Conservation (phyloP, 2,113 vertebrate genomes). For the Poicephalus meyeri region DNA sequence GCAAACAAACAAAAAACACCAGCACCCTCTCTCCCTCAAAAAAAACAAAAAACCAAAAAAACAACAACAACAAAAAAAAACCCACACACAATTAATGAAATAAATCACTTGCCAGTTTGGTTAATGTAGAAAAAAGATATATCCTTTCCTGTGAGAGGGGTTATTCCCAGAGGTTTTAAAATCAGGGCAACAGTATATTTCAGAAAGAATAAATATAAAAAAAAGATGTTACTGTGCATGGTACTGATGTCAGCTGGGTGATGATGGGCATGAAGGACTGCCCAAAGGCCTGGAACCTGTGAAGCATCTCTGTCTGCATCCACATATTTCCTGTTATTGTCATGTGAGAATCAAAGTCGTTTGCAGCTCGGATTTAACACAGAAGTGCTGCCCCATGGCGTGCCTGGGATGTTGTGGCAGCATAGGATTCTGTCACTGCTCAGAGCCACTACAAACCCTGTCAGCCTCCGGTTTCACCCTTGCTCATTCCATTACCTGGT, state of each 20-base stretch:
- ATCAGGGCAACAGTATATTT: background rate
- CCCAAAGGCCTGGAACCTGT: background rate
- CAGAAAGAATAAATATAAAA: background rate
- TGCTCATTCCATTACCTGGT: rapidly evolving
- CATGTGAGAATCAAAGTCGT: background rate
- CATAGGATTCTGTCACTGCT: background rate
- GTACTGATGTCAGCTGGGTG: background rate
- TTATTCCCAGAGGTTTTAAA: background rate
- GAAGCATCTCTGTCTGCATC: background rate
- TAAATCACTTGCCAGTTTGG: background rate
- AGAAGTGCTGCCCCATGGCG: rapidly evolving
- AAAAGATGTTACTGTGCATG: background rate
- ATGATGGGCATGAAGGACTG: background rate
- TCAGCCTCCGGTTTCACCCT: background rate
- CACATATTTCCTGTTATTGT: background rate
- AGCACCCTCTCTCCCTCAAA: background rate
- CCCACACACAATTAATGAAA: background rate
- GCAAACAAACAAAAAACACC: background rate
- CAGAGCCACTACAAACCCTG: background rate
- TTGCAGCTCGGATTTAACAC: background rate
- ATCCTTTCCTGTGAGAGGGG: background rate
- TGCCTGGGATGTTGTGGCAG: background rate
- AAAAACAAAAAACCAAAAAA: background rate
- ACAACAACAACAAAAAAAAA: too few relatives aligned
- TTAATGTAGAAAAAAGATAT: background rate